phyloP scores from a whole-genome alignment of 2,888 invertebrate species.

The Apomyelois bistriatella region DNA sequence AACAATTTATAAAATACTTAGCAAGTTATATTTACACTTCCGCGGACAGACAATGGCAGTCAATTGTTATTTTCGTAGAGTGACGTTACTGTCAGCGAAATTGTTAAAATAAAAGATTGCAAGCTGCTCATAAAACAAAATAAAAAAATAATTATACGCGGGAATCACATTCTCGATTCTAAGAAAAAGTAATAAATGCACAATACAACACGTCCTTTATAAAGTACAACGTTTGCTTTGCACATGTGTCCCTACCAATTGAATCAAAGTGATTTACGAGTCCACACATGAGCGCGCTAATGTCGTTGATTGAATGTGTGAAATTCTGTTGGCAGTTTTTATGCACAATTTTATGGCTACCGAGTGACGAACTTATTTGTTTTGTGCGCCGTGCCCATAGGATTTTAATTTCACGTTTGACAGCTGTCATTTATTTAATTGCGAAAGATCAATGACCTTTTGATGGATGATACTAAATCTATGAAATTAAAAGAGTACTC shows the following conservation, averaged over 20 bases:
- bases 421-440: not conserved
- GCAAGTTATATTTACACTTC: too few species aligned
- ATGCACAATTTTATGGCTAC: not conserved
- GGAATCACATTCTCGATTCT: too few species aligned
- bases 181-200: too few species aligned
- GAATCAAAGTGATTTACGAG: constrained; percentile 8
- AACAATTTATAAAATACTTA: too few species aligned
- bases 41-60: too few species aligned
- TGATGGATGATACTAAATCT: too few species aligned
- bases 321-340: not conserved
- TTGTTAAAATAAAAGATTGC: too few species aligned
- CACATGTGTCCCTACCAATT: constrained; percentile 5
- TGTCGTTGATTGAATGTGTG: constrained; percentile 7
- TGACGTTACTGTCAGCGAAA: too few species aligned
- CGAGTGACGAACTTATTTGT: not conserved
- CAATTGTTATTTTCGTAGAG: too few species aligned
- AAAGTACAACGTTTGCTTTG: not conserved
- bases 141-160: not conserved
- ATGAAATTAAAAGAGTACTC: too few species aligned
- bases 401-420: not conserved
- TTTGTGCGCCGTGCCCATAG: not conserved
- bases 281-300: constrained; percentile 2
- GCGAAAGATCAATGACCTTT: too few species aligned
- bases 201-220: not conserved
- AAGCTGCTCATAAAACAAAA: too few species aligned